Evolutionary conservation across 2,113 vertebrate species (phyloP).

Genomic region (Pedionomus torquatus): DNA sequence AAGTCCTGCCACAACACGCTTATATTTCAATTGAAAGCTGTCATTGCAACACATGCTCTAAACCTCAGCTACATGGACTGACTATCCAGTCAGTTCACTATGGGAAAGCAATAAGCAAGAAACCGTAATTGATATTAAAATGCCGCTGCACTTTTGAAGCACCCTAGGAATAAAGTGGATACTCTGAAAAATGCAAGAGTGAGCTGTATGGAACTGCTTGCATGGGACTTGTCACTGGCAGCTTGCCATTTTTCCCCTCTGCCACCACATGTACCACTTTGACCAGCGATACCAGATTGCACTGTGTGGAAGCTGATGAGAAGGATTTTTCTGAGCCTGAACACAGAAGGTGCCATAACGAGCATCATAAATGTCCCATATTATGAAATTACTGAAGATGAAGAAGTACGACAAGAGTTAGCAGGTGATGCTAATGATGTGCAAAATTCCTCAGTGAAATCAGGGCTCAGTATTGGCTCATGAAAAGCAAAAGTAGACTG

Average conservation of each 20-base stretch:
- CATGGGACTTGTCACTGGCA: background rate
- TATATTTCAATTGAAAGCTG: background rate
- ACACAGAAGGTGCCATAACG: background rate
- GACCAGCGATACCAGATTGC: background rate
- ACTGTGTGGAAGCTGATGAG: background rate
- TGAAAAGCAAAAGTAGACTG: background rate
- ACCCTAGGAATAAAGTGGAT: background rate
- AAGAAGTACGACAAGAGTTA: background rate
- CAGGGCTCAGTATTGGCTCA: background rate
- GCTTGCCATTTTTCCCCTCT: background rate
- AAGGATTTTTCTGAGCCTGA: background rate
- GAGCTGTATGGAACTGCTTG: background rate
- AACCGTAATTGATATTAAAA: background rate
- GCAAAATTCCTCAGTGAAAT: background rate
- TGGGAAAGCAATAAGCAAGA: background rate
- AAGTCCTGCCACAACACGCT: conserved; percentile 23
- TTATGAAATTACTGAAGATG: background rate
- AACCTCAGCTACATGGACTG: background rate
- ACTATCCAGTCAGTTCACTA: background rate
- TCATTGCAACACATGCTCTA: background rate
- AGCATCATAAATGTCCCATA: background rate
- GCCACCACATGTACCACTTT: background rate
- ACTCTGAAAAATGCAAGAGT: background rate
- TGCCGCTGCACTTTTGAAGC: background rate
- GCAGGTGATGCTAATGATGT: background rate